Evolutionary conservation across 1,140 invertebrate species (phyloP).

Genomic region (Leptopilina boulardi): DNA sequence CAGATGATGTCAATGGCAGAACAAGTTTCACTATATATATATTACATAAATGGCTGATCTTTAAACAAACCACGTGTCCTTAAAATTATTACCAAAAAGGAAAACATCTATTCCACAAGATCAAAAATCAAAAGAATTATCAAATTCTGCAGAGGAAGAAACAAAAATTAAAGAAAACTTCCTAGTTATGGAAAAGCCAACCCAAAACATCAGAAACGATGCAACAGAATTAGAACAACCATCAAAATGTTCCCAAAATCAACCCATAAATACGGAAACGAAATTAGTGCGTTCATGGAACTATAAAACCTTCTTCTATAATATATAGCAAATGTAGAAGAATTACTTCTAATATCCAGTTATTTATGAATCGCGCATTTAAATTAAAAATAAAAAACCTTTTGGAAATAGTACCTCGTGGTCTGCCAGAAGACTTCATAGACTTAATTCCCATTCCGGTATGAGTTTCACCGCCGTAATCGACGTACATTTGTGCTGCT

Average conservation of each 20-base stretch:
- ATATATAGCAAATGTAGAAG: no score
- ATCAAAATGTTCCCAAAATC: constrained; percentile 27
- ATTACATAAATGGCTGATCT: no score
- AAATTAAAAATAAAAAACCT: neutral
- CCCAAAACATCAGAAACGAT: no score
- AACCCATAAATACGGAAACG: neutral
- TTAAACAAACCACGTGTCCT: constrained; percentile 44
- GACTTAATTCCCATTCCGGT: constrained; percentile 78
- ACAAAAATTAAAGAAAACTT: no score
- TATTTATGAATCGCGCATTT: no score
- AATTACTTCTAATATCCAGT: no score
- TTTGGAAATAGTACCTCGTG: constrained; percentile 75
- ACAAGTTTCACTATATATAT: no score
- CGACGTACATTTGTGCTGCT: constrained; percentile 72
- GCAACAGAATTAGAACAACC: no score
- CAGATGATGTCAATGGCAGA: constrained; percentile 55
- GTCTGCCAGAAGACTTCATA: constrained; percentile 77
- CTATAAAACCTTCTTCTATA: no score
- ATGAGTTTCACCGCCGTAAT: constrained; percentile 69
- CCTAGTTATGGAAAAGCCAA: no score
- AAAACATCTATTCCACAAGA: neutral
- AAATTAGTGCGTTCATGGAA: no score
- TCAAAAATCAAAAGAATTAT: constrained; percentile 22
- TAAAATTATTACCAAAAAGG: constrained; percentile 32
- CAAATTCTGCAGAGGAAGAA: no score